phyloP scores from a whole-genome alignment of 2,113 vertebrate genomes.

The Platichthys flesus region DNA sequence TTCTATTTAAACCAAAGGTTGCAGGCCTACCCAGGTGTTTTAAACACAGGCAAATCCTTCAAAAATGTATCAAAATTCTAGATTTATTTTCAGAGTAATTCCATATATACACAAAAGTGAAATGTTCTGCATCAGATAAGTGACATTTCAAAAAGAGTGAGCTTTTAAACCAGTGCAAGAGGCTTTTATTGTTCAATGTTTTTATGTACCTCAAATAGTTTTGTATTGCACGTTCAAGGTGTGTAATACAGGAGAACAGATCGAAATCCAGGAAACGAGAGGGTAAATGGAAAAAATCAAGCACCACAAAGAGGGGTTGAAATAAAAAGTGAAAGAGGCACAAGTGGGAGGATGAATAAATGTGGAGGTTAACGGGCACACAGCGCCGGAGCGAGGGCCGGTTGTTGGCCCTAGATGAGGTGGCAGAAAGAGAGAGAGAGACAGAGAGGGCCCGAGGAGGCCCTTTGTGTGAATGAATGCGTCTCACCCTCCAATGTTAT shows the following conservation, averaged over 20 bases:
- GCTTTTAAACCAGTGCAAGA: no score
- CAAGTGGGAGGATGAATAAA: constrained; percentile 49
- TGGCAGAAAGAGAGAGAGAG: constrained; percentile 46
- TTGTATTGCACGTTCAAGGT: not conserved
- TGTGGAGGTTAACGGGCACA: constrained; percentile 57
- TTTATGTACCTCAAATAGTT: constrained; percentile 5
- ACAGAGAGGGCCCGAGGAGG: constrained; percentile 54
- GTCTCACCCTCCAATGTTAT: constrained; percentile 71
- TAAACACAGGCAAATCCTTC: no score
- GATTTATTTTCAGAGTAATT: no score
- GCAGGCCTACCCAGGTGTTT: no score
- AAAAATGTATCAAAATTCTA: no score
- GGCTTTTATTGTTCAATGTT: not conserved
- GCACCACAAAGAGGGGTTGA: constrained; percentile 10
- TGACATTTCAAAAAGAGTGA: no score
- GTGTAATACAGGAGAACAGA: not conserved
- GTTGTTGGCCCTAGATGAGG: constrained; percentile 60
- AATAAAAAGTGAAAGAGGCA: constrained; percentile 19
- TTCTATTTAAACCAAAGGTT: no score
- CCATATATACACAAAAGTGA: no score
- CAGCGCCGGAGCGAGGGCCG: constrained; percentile 52
- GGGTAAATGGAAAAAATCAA: constrained; percentile 1
- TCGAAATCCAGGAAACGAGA: not conserved
- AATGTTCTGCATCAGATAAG: no score
- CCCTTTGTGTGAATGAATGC: constrained; percentile 73